Evolutionary conservation across 2,113 vertebrate species (phyloP).

Genomic region (Laticauda colubrina): DNA sequence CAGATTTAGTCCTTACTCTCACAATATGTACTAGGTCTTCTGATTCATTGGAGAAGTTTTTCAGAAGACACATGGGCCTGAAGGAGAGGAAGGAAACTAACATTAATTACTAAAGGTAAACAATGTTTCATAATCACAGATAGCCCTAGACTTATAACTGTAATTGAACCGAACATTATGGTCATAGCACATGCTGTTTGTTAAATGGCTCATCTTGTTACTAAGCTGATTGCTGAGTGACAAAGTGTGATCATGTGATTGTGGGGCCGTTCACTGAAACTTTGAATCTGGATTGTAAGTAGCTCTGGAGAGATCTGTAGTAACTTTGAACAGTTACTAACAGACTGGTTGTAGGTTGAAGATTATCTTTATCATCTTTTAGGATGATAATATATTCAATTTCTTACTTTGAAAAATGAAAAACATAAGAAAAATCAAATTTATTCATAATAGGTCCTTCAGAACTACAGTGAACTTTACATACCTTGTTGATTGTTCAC

Average conservation of each 20-base stretch:
- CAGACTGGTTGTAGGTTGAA: background rate
- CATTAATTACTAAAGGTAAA: background rate
- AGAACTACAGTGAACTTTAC: constrained; percentile 18
- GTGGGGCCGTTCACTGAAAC: background rate
- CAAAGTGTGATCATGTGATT: too few relatives aligned
- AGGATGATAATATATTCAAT: background rate
- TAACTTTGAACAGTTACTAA: background rate
- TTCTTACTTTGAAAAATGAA: background rate
- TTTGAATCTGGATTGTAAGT: background rate
- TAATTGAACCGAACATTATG: too few relatives aligned
- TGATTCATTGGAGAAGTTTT: background rate
- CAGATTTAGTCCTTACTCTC: background rate
- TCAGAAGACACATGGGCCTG: background rate
- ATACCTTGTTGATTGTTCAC: constrained; percentile 80
- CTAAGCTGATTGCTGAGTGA: too few relatives aligned
- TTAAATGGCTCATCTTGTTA: too few relatives aligned
- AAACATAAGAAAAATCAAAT: background rate
- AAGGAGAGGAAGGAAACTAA: background rate
- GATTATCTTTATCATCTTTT: background rate
- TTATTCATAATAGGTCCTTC: background rate
- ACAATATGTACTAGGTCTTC: background rate
- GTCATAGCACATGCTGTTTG: too few relatives aligned
- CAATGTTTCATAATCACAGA: background rate
- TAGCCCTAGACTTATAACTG: too few relatives aligned
- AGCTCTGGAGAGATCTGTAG: background rate